A percentile compares a stretch with the other conserved stretches of the same genome.
Conservation (phyloP, 2,888 invertebrate species). For the Platerodrilus igneus region DNA sequence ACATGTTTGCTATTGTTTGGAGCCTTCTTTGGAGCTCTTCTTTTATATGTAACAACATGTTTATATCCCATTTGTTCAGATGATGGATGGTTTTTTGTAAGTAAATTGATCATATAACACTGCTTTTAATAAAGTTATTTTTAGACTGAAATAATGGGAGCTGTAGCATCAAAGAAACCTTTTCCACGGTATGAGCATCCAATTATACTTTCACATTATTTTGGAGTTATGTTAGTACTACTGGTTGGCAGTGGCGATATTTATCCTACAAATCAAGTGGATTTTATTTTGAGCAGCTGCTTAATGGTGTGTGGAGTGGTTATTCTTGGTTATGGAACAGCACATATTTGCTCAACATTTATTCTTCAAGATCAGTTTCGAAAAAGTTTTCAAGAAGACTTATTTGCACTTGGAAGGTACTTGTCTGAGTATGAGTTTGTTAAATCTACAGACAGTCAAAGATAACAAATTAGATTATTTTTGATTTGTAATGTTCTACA, state of each 20-base stretch:
- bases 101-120: neutral
- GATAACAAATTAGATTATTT: no score
- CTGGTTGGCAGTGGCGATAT: slow-evolving; percentile 11
- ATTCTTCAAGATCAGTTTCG: slow-evolving; percentile 2
- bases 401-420: slow-evolving; percentile 10
- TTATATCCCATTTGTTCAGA: slow-evolving; percentile 7
- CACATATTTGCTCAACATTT: slow-evolving; percentile 9
- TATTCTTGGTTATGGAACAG: slow-evolving; percentile 8
- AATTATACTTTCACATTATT: slow-evolving; percentile 7
- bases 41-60: slow-evolving; percentile 7
- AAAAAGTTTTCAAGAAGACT: slow-evolving; percentile 11
- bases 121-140: neutral
- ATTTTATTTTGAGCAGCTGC: neutral
- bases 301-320: slow-evolving; percentile 5
- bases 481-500: no score
- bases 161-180: neutral
- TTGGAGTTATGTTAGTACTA: slow-evolving; percentile 3
- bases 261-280: neutral
- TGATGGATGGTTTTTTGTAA: slow-evolving; percentile 12
- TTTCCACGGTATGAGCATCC: slow-evolving; percentile 10
- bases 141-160: slow-evolving; percentile 3
- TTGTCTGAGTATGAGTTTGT: no score
- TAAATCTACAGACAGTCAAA: no score
- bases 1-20: slow-evolving; percentile 1
- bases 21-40: slow-evolving; percentile 1